Percentiles rank a stretch among this genome's conserved stretches.
Evolutionary conservation across 2,888 invertebrate genomes (phyloP).

Genomic region (Aphidoletes aphidimyza): DNA sequence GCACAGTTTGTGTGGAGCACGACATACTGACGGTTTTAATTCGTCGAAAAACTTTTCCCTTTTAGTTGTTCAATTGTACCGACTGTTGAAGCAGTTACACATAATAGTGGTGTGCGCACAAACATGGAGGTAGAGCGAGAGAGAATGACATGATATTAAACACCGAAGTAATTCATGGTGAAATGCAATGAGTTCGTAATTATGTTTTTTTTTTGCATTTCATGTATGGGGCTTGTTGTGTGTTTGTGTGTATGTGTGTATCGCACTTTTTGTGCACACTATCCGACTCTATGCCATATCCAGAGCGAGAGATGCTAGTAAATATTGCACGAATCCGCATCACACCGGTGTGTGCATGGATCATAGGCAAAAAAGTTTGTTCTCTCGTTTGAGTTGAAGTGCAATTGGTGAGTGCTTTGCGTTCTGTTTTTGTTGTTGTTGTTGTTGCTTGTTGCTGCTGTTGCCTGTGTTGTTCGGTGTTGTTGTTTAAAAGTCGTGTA

Average conservation of each 20-base stretch:
- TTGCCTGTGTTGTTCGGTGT: neutral
- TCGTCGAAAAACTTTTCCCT: slow-evolving; percentile 1
- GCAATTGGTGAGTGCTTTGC: too few relatives aligned
- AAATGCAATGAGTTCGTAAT: slow-evolving; percentile 35
- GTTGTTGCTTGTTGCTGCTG: too few relatives aligned
- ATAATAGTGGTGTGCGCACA: too few relatives aligned
- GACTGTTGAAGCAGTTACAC: too few relatives aligned
- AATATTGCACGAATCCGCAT: slow-evolving; percentile 40
- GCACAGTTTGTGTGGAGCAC: slow-evolving; percentile 33
- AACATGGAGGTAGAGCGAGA: neutral
- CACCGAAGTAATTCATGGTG: slow-evolving; percentile 39
- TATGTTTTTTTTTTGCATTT: slow-evolving; percentile 31
- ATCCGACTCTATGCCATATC: too few relatives aligned
- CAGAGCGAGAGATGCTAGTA: neutral
- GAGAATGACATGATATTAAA: neutral
- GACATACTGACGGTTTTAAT: slow-evolving; percentile 37
- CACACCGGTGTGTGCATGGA: neutral
- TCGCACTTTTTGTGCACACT: neutral
- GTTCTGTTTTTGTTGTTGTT: too few relatives aligned
- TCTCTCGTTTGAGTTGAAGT: neutral
- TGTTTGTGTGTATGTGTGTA: neutral
- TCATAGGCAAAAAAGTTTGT: neutral
- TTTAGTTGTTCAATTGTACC: neutral
- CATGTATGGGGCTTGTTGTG: slow-evolving; percentile 8
- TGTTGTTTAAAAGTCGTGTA: neutral